A percentile compares a stretch with the other conserved stretches of the same genome.
Conservation (phyloP, 2,797 vertebrate species). For the Pseudomugil gertrudae region DNA sequence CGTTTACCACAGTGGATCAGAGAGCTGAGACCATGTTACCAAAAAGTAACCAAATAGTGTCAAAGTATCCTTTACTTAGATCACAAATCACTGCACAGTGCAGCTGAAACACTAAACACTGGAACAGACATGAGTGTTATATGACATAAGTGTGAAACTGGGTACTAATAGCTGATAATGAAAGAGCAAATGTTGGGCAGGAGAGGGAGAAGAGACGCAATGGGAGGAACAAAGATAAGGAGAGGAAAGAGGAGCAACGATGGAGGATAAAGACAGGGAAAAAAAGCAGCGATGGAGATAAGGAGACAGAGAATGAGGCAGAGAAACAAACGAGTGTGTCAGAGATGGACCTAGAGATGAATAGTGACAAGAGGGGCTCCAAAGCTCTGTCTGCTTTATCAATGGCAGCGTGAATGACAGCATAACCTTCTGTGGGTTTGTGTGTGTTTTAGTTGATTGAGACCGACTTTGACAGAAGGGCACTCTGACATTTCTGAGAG, state of each 20-base stretch:
- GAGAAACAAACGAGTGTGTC: slow-evolving; percentile 76
- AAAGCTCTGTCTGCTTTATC: slow-evolving; percentile 67
- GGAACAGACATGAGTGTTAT: slow-evolving; percentile 21
- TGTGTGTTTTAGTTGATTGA: slow-evolving; percentile 74
- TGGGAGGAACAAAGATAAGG: slow-evolving; percentile 58
- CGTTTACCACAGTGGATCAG: neutral
- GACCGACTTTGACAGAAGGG: slow-evolving; percentile 80
- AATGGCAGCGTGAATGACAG: slow-evolving; percentile 76
- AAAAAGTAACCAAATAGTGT: neutral
- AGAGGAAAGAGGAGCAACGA: slow-evolving; percentile 62
- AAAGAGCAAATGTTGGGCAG: slow-evolving; percentile 54
- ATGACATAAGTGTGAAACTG: slow-evolving; percentile 56
- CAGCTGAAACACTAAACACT: slow-evolving; percentile 6
- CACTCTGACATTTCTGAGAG: slow-evolving; percentile 80
- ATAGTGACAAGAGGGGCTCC: slow-evolving; percentile 76
- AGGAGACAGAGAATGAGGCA: slow-evolving; percentile 62
- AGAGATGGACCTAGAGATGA: slow-evolving; percentile 75
- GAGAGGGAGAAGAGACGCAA: slow-evolving; percentile 29
- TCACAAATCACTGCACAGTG: neutral
- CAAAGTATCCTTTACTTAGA: neutral
- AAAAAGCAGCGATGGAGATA: slow-evolving; percentile 74
- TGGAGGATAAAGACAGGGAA: slow-evolving; percentile 57
- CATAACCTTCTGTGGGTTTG: slow-evolving; percentile 74
- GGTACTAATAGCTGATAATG: slow-evolving; percentile 64
- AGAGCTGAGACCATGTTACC: neutral